Conservation (phyloP, 2,797 vertebrate genomes). For the Sebastes reedi region DNA sequence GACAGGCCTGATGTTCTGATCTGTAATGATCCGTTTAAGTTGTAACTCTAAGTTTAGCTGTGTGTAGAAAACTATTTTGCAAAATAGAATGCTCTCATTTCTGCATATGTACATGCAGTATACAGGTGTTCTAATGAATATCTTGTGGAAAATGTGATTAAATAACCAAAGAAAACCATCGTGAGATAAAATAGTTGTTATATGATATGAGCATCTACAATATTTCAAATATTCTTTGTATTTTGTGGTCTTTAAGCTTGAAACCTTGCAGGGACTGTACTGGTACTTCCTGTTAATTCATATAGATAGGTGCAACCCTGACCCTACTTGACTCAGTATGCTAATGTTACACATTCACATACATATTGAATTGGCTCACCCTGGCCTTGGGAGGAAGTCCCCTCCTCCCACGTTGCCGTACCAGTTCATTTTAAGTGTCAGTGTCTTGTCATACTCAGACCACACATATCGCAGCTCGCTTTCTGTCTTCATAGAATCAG, state of each 20-base stretch:
- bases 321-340: neutral
- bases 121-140: neutral
- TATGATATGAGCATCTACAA: neutral
- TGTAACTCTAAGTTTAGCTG: neutral
- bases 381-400: slow-evolving; percentile 69
- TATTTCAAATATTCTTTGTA: neutral
- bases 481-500: slow-evolving; percentile 4
- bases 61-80: neutral
- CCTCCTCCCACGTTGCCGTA: slow-evolving; percentile 23
- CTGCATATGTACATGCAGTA: too few relatives aligned
- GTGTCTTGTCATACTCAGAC: slow-evolving; percentile 34
- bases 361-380: slow-evolving; percentile 1
- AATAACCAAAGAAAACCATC: neutral
- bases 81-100: too few relatives aligned
- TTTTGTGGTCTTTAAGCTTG: neutral
- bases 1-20: neutral
- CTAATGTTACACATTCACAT: neutral
- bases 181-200: neutral
- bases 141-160: neutral
- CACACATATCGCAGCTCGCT: slow-evolving; percentile 18
- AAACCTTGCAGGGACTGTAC: neutral
- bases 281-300: slow-evolving; percentile 47
- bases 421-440: slow-evolving; percentile 25
- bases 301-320: neutral
- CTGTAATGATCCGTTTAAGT: neutral